Evolutionary conservation across 2,888 invertebrate species (phyloP), one percentile per base, ranked within the genome.

Genomic region (Dolomedes plantarius): DNA sequence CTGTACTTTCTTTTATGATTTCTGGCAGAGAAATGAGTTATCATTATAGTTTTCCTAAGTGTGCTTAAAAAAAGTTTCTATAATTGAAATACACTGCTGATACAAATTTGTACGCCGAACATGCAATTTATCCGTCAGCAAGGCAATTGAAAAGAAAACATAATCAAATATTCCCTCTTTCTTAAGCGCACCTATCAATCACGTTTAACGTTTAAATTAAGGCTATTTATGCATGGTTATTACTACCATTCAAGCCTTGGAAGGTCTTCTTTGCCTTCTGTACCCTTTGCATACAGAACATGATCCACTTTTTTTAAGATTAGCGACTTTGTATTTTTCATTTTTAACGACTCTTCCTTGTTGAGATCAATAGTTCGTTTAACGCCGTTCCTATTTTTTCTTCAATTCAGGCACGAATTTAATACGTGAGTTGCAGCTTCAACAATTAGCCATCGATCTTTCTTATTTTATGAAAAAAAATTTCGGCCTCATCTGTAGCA

Each of bases 311-410:
- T 56, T n/a, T n/a, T 5, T 19, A 56, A 56, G 56, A 56, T 56
- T 56, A 56, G 56, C 56, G 56, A 23, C 56, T 56, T 23, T 6
- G 5, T 56, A 2, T 23, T 56, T 23, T 56, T 56, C 16, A 23
- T 56, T 56, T n/a, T 1, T 23, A 23, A 56, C 5, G 56, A 56
- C 19, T 56, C 23, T 56, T 56, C 23, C 56, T 56, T 56, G 56
- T 56, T 56, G 56, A 19, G 56, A 56, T 56, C 56, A 56, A 56
- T 56, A 56, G 56, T 56, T 56, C 56, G 56, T 56, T 23, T 11
- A 19, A 23, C 19, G 23, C 56, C 23, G 23, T 23, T 23, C 11
- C 1, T 3, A 46, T 16, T 46, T 23, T 23, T 56, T 56, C 1
- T 56, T 23, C 3, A 19, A 23, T 23, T 56, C 23, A 23, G 5